phyloP scores from a whole-genome alignment of 2,113 vertebrate genomes.

The Neomonachus schauinslandi region DNA sequence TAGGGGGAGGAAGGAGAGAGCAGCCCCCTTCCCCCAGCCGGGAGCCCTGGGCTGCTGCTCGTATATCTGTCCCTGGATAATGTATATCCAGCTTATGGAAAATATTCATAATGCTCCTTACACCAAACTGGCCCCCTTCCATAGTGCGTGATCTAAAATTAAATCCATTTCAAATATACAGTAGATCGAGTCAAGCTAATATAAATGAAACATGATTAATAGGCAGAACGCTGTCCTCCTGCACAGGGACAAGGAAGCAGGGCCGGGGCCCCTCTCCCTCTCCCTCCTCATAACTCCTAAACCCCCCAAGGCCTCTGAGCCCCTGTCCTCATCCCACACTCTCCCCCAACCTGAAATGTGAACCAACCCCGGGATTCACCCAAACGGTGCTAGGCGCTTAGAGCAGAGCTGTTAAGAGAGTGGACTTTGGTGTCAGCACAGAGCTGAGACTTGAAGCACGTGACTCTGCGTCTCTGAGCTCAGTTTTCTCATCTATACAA shows the following conservation, averaged over 20 bases:
- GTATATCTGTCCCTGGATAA: conserved; percentile 82
- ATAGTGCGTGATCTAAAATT: conserved; percentile 66
- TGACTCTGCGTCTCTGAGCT: not conserved
- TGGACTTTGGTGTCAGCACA: not conserved
- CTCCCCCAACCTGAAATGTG: not conserved
- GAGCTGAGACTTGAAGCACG: not conserved
- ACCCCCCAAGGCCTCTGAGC: not conserved
- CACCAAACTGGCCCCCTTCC: conserved; percentile 70
- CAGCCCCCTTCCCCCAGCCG: conserved; percentile 35
- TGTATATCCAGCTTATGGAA: conserved; percentile 81
- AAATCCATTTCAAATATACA: conserved; percentile 83
- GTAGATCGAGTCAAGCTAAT: conserved; percentile 83
- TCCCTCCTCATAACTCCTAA: not conserved
- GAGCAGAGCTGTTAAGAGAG: no score
- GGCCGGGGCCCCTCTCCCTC: not conserved
- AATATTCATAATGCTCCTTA: conserved; percentile 71
- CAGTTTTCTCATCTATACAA: not conserved
- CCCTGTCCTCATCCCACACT: not conserved
- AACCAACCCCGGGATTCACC: not conserved
- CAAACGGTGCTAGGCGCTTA: not conserved
- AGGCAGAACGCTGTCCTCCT: conserved; percentile 47
- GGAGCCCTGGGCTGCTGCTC: conserved; percentile 70
- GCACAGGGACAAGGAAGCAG: not conserved
- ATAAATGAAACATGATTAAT: conserved; percentile 82
- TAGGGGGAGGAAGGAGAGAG: not conserved